Evolutionary conservation across 2,888 invertebrate genomes (phyloP).

Genomic region (Neria commutata): DNA sequence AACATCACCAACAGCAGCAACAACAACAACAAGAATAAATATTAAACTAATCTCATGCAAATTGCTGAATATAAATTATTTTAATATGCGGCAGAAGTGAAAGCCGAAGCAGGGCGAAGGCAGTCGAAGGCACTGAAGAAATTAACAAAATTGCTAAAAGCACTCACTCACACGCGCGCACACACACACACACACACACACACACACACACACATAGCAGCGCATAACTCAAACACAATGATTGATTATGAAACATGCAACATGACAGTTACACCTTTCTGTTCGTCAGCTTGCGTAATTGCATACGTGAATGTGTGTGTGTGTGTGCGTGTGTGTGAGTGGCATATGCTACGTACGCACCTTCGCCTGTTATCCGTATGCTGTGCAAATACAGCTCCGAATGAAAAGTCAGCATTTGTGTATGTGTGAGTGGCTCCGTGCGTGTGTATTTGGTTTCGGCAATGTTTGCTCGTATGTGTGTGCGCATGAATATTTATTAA

Average conservation of each 20-base stretch:
- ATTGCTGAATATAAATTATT: slow-evolving; percentile 20
- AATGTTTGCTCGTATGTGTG: neutral
- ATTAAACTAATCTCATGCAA: slow-evolving; percentile 18
- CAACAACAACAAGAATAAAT: slow-evolving; percentile 3
- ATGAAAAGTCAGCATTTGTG: no score
- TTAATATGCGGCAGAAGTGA: neutral
- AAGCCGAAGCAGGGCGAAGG: neutral
- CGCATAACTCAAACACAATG: no score
- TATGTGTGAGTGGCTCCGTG: neutral
- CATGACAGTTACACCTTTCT: slow-evolving; percentile 23
- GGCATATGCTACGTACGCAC: no score
- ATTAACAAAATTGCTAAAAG: slow-evolving; percentile 16
- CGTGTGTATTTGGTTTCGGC: neutral
- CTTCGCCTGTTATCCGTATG: no score
- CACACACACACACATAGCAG: no score
- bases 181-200: no score
- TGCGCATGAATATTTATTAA: slow-evolving; percentile 13
- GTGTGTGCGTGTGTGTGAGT: neutral
- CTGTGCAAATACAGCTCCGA: no score
- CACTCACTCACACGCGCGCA: no score
- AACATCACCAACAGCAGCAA: slow-evolving; percentile 5
- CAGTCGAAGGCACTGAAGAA: neutral
- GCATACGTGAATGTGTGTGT: neutral
- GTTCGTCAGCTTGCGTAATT: neutral
- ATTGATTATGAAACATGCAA: slow-evolving; percentile 10